These are phyloP conservation scores for Elymnias hypermnestra DNA, from an alignment of 1,140 invertebrate genomes.

Conservation along the genomic window DNA sequence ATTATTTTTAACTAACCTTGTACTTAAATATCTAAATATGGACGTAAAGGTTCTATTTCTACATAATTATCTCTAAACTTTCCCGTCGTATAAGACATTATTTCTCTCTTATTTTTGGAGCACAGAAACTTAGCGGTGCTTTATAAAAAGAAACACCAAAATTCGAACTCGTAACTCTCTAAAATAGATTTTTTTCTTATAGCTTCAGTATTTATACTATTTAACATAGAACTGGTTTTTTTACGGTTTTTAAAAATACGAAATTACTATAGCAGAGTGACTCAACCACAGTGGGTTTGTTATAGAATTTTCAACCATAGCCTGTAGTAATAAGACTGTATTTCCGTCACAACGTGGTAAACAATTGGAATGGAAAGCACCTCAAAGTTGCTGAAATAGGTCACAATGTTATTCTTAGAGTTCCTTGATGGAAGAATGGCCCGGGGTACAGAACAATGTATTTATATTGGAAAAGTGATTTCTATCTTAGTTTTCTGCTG, in stretches of 20 bases:
- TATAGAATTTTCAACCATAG: slow-evolving; percentile 9
- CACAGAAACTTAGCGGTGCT: too few relatives aligned
- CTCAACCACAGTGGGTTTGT: background rate
- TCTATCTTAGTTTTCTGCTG: too few relatives aligned
- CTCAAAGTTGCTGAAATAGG: slow-evolving; percentile 25
- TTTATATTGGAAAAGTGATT: background rate
- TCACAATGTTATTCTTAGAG: slow-evolving; percentile 25
- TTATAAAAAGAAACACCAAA: too few relatives aligned
- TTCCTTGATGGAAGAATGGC: slow-evolving; percentile 3
- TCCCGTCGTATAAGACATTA: too few relatives aligned
- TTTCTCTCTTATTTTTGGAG: too few relatives aligned
- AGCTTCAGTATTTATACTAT: background rate
- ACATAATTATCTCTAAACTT: too few relatives aligned
- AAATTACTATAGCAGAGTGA: slow-evolving; percentile 4
- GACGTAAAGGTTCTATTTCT: too few relatives aligned
- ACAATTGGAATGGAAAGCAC: slow-evolving; percentile 19
- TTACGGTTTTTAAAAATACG: background rate
- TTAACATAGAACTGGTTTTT: background rate
- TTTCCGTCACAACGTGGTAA: slow-evolving; percentile 17
- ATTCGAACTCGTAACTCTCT: too few relatives aligned
- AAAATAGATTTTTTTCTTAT: too few relatives aligned
- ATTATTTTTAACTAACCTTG: too few relatives aligned
- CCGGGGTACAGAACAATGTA: background rate
- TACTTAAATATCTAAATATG: too few relatives aligned
- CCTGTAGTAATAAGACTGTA: slow-evolving; percentile 8